Evolutionary conservation across 2,888 invertebrate genomes (phyloP).

Genomic region (Heliconius aoede): DNA sequence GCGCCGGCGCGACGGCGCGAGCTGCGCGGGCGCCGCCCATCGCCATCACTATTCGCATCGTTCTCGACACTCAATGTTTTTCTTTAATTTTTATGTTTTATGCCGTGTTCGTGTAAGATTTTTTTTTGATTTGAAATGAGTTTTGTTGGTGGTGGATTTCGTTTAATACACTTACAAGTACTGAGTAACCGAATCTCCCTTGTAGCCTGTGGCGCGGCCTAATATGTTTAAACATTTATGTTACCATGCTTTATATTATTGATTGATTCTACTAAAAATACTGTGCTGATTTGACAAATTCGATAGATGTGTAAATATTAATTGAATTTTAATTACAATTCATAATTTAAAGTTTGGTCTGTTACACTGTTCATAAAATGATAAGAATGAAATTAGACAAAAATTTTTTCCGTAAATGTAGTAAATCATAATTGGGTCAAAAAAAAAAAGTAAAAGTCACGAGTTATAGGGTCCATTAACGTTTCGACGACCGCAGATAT

Average conservation of each 20-base stretch:
- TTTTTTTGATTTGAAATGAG: constrained; percentile 82
- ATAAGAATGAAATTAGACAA: not conserved
- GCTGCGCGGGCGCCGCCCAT: constrained; percentile 75
- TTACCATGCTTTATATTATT: constrained; percentile 32
- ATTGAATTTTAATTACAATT: not conserved
- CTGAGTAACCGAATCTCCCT: constrained; percentile 56
- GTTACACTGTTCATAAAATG: not conserved
- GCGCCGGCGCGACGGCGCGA: constrained; percentile 68
- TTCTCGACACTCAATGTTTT: constrained; percentile 81
- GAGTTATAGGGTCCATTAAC: constrained; percentile 46
- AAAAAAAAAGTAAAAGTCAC: constrained; percentile 40
- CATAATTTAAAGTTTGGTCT: constrained; percentile 23
- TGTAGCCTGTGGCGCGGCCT: constrained; percentile 51
- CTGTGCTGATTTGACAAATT: not conserved
- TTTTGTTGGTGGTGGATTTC: constrained; percentile 84
- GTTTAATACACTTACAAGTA: constrained; percentile 80
- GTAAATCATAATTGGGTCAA: constrained; percentile 2
- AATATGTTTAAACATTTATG: constrained; percentile 24
- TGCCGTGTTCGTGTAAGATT: constrained; percentile 83
- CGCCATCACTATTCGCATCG: constrained; percentile 77
- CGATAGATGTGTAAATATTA: constrained; percentile 24
- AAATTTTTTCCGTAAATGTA: not conserved
- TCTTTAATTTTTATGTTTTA: constrained; percentile 79
- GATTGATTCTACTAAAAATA: constrained; percentile 33
- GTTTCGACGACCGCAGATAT: constrained; percentile 38